Evolutionary conservation across 2,888 invertebrate species (phyloP), one percentile per base, ranked within the genome.

Genomic region (Hyppa rectilinea): DNA sequence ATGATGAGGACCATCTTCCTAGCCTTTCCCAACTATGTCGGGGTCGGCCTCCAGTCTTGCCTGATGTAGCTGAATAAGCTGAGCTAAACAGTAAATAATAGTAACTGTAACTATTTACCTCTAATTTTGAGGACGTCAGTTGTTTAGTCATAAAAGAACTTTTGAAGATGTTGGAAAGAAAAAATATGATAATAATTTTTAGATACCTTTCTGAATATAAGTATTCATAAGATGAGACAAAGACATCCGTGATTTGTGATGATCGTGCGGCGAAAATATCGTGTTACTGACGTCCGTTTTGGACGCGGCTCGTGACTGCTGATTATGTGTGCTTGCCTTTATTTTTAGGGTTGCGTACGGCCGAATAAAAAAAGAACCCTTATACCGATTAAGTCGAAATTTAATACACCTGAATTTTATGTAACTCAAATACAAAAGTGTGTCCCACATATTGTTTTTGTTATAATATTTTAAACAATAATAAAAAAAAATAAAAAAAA

Each of bases 211-310:
- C 47, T 62, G 55, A 65, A 71, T 79, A 66, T 62, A 66, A 71
- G 66, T 76, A 75, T 75, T 84, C 73, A 78, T 60, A 77, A 87
- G 83, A 84, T 83, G 80, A 78, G 73, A 71, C 71, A 61, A 58
- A 78, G 87, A 87, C 87, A 85, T 67, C 75, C 78, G 69, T 84
- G 86, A 87, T 86, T 87, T 87, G 86, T 85, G 66, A 68, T 69
- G 64, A 71, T 87, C 88, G 89, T 87, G 88, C 84, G 53, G 71
- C 65, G 68, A 78, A 72, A 74, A 47, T 69, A 75, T 83, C 83
- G 83, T 82, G 85, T 81, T 50, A 17, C 70, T 67, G 68, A 76
- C 65, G 81, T 73, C 72, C 65, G 75, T 66, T 53, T 58, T 61
- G 60, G 47, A 52, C 72, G 70, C 36, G 34, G 68, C 53, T 83